Conservation (phyloP, 1,140 invertebrate species). For the Microplitis mediator region DNA sequence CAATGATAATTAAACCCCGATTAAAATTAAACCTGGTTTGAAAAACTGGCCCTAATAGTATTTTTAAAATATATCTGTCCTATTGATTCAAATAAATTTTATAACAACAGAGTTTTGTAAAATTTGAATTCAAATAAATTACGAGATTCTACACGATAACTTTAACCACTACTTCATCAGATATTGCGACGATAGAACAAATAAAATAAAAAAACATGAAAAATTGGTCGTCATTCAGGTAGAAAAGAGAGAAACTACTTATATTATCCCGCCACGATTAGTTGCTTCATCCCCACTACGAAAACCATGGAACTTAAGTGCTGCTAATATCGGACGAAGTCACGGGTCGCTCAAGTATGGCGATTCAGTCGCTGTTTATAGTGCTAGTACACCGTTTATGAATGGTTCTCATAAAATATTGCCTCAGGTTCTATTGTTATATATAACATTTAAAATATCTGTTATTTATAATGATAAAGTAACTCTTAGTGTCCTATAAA, state of each 20-base stretch:
- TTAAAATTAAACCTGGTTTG: too few species aligned
- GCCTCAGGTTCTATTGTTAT: constrained; percentile 36
- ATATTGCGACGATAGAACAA: too few species aligned
- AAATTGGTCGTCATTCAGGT: not conserved
- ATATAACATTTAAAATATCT: constrained; percentile 48
- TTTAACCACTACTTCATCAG: too few species aligned
- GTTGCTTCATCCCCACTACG: constrained; percentile 4
- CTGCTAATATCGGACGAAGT: constrained; percentile 41
- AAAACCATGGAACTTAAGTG: constrained; percentile 8
- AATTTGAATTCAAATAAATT: too few species aligned
- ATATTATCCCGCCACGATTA: constrained; percentile 21
- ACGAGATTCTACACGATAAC: too few species aligned
- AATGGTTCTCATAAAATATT: constrained; percentile 10
- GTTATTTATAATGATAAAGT: constrained; percentile 42
- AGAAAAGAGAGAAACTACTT: constrained; percentile 21
- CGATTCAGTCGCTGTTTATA: constrained; percentile 57
- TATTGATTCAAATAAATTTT: too few species aligned
- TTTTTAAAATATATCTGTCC: too few species aligned
- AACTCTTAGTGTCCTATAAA: constrained; percentile 46
- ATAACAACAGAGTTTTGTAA: too few species aligned
- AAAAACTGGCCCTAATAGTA: too few species aligned
- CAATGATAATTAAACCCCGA: too few species aligned
- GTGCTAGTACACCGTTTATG: constrained; percentile 46
- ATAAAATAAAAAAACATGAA: too few species aligned
- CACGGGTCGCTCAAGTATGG: constrained; percentile 58